These are phyloP conservation scores for Acleris laterana DNA, from an alignment of 2,888 invertebrate genomes.

Conservation along the genomic window DNA sequence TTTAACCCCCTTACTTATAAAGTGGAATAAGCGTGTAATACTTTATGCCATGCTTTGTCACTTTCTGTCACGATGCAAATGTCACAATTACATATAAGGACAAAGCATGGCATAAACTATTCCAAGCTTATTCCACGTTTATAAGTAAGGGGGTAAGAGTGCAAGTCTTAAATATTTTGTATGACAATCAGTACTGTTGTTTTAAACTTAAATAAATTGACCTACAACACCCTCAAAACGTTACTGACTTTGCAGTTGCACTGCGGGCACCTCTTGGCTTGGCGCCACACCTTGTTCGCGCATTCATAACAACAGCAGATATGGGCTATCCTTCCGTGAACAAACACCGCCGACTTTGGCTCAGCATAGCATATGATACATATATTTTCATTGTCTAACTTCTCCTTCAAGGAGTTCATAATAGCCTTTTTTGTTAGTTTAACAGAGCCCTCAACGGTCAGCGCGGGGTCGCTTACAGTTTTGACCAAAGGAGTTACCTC, in stretches of 20 bases:
- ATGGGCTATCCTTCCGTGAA: constrained; percentile 87
- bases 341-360: constrained; percentile 88
- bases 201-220: background rate
- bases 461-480: constrained; percentile 72
- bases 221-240: constrained; percentile 83
- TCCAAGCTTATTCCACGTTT: too few species aligned
- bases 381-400: constrained; percentile 61
- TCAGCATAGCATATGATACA: constrained; percentile 86
- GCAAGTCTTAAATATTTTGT: too few species aligned
- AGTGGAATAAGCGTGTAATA: too few species aligned
- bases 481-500: constrained; percentile 64
- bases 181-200: too few species aligned
- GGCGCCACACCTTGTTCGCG: constrained; percentile 87
- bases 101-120: too few species aligned
- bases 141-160: too few species aligned
- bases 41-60: too few species aligned
- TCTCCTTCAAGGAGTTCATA: constrained; percentile 55
- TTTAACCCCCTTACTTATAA: too few species aligned
- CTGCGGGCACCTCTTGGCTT: constrained; percentile 86
- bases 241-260: constrained; percentile 88
- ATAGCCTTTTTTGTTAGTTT: constrained; percentile 55
- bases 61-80: too few species aligned
- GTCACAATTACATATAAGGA: too few species aligned
- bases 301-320: constrained; percentile 89
- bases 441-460: constrained; percentile 56